Conservation (phyloP, 2,888 invertebrate species). For the Isoperla grammatica region DNA sequence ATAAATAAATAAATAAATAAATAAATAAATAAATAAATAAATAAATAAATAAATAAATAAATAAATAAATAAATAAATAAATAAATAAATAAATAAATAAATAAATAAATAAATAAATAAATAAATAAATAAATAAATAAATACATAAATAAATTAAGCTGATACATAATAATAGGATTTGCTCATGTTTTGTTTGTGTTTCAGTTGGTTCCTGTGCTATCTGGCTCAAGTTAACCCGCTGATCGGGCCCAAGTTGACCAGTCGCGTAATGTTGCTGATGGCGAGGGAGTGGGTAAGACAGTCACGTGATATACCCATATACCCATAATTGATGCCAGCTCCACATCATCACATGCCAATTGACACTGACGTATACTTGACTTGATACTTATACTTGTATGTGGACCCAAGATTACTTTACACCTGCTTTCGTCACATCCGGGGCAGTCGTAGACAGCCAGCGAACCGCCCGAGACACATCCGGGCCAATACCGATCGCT, state of each 20-base stretch:
- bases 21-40: background rate
- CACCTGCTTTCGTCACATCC: no score
- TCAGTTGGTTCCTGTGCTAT: constrained; percentile 85
- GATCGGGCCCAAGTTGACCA: constrained; percentile 73
- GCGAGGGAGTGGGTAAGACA: constrained; percentile 74
- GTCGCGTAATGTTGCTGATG: constrained; percentile 66
- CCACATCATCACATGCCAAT: no score
- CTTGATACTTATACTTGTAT: no score
- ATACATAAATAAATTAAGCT: background rate
- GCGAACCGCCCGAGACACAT: no score
- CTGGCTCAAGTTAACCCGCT: constrained; percentile 92
- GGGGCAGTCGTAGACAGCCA: no score
- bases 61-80: background rate
- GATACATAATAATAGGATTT: no score
- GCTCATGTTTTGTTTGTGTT: constrained; percentile 37
- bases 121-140: background rate
- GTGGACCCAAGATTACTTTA: no score
- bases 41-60: background rate
- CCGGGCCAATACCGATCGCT: no score
- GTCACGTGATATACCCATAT: no score
- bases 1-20: background rate
- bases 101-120: background rate
- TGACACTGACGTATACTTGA: no score
- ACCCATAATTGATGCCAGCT: no score
- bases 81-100: background rate